Evolutionary conservation across 2,888 invertebrate species (phyloP), one percentile per base, ranked within the genome.

Genomic region (Eristalinus aeneus): DNA sequence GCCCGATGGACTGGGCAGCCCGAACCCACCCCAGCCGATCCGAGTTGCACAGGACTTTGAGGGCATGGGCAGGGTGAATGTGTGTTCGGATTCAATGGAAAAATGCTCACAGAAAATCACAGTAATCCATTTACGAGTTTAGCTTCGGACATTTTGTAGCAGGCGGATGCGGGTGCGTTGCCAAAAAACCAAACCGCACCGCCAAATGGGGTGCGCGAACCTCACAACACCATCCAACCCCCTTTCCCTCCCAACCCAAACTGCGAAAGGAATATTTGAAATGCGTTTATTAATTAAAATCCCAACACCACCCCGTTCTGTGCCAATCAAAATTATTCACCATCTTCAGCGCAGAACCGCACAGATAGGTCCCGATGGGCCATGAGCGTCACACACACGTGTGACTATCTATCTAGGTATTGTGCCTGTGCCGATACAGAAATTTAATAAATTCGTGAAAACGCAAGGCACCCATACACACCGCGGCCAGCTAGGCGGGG

Each of bases 401-500:
- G 16, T 46, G 39, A 46, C 2, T 27, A 60, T 32, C 5, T 20
- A 46, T 39, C 11, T 32, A 22, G 3, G 3, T 56, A 4, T 68
- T n/a, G 22, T 39, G 63, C 58, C 69, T 69, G 46, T n/a, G n/a
- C n/a, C 53, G 65, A 65, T 75, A 68, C 56, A 72, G 80, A 80
- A 85, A 79, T 79, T 80, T 73, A 65, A 76, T 85, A 76, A 85
- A 85, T 76, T 46, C 80, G 68, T 77, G 61, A 73, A 72, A 82
- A 68, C 46, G 76, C 76, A 81, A 68, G 73, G 72, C 76, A 85
- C 77, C 65, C 72, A 71, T 76, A 80, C 80, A 80, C 46, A 46
- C 8, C 46, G n/a, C n/a, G 5, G n/a, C 16, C 16, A 80, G 23
- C 39, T 34, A 67, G 76, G 63, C 27, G 27, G 27, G 27, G 27